Evolutionary conservation across 2,113 vertebrate species (phyloP).

Genomic region (Serinus canaria): DNA sequence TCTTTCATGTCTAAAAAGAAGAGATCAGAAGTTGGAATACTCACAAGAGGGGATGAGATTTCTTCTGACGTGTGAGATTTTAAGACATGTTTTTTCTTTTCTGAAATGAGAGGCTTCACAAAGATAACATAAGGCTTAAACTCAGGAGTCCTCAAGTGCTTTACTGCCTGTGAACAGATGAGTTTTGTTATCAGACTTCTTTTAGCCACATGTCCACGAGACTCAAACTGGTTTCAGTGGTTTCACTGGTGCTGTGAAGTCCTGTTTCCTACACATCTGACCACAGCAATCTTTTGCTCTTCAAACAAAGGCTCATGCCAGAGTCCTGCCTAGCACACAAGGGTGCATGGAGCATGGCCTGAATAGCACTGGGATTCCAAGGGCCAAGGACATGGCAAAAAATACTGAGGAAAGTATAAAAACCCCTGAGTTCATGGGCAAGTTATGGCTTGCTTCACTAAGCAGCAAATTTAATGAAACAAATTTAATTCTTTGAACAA

Average conservation of each 20-base stretch:
- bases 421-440: not conserved
- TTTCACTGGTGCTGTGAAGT: not conserved
- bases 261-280: not conserved
- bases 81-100: conserved; percentile 70
- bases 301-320: not conserved
- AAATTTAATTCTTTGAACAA: not conserved
- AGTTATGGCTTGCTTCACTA: not conserved
- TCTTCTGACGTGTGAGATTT: conserved; percentile 81
- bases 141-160: conserved; percentile 81
- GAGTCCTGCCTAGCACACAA: not conserved
- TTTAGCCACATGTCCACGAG: not conserved
- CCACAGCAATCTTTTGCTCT: not conserved
- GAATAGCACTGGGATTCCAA: not conserved
- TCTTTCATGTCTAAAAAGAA: not conserved
- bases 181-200: not conserved
- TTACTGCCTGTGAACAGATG: conserved; percentile 79
- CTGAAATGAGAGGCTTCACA: conserved; percentile 80
- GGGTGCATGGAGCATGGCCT: not conserved
- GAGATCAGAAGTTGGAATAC: not conserved
- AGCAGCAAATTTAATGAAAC: not conserved
- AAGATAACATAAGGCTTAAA: conserved; percentile 91
- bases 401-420: not conserved
- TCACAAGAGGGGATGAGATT: conserved; percentile 58
- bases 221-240: not conserved
- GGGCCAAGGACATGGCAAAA: not conserved